Conservation (phyloP, 2,113 vertebrate species). For the Sinocyclocheilus maitianheensis region DNA sequence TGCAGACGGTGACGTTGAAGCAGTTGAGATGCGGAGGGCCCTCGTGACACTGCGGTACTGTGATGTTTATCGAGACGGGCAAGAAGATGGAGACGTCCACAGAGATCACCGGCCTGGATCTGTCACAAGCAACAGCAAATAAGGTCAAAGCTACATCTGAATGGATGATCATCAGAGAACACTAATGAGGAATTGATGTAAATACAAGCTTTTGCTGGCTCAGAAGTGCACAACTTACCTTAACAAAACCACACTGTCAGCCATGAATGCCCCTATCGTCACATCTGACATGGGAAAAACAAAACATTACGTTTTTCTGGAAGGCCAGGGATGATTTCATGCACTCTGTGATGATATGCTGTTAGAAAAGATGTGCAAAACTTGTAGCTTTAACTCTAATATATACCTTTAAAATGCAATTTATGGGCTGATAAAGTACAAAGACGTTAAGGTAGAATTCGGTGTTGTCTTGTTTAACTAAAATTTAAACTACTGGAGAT, state of each 20-base stretch:
- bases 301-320: slow-evolving; percentile 4
- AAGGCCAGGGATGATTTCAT: not conserved
- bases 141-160: not conserved
- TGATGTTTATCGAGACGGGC: slow-evolving; percentile 92
- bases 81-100: slow-evolving; percentile 87
- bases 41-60: slow-evolving; percentile 91
- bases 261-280: slow-evolving; percentile 93
- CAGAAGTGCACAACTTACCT: slow-evolving; percentile 78
- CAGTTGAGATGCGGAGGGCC: slow-evolving; percentile 87
- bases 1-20: slow-evolving; percentile 85
- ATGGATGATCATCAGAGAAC: not conserved
- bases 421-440: too few relatives aligned
- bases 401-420: too few relatives aligned
- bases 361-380: too few relatives aligned
- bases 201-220: slow-evolving; percentile 6
- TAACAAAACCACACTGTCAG: slow-evolving; percentile 88
- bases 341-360: too few relatives aligned
- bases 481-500: too few relatives aligned
- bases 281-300: slow-evolving; percentile 78
- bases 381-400: too few relatives aligned
- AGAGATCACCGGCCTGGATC: slow-evolving; percentile 90
- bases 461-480: too few relatives aligned
- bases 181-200: not conserved
- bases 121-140: slow-evolving; percentile 58
- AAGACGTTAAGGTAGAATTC: too few relatives aligned